A percentile compares a stretch with the other conserved stretches of the same genome.
phyloP scores from a whole-genome alignment of 2,113 vertebrate genomes.

The Pelobates fuscus region DNA sequence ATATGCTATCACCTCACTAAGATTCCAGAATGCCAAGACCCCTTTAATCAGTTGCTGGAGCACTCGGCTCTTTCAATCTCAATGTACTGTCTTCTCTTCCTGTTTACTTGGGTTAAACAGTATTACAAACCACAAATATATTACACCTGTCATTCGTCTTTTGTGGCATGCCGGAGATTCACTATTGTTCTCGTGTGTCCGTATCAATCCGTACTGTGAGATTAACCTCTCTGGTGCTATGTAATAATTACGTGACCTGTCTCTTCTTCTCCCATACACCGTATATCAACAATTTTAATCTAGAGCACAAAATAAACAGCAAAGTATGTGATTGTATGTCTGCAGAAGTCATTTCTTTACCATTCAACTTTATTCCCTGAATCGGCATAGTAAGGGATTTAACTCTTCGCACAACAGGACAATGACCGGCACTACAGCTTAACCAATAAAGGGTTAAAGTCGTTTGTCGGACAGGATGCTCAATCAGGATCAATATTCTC shows the following conservation, averaged over 20 bases:
- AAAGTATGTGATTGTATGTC: slow-evolving; percentile 4
- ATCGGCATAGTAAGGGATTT: background rate
- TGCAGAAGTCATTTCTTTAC: background rate
- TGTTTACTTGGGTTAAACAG: background rate
- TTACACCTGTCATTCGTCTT: slow-evolving; percentile 23
- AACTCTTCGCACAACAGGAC: background rate
- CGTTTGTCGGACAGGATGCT: slow-evolving; percentile 19
- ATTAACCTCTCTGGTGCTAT: slow-evolving; percentile 2
- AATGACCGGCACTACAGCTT: background rate
- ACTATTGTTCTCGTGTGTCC: slow-evolving; percentile 10
- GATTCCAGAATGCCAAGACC: no score
- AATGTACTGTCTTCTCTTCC: background rate
- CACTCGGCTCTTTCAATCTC: background rate
- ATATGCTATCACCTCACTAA: no score
- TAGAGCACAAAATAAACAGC: background rate
- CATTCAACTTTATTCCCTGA: background rate
- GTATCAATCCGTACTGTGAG: background rate
- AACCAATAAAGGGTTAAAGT: slow-evolving; percentile 18
- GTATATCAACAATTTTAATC: slow-evolving; percentile 22
- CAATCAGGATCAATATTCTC: slow-evolving; percentile 33
- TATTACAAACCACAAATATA: background rate
- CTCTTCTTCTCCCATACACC: background rate
- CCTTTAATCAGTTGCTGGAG: no score
- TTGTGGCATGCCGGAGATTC: slow-evolving; percentile 6
- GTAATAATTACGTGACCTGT: slow-evolving; percentile 34